Evolutionary conservation across 2,797 vertebrate species (phyloP).

Genomic region (Aphelocoma californica): DNA sequence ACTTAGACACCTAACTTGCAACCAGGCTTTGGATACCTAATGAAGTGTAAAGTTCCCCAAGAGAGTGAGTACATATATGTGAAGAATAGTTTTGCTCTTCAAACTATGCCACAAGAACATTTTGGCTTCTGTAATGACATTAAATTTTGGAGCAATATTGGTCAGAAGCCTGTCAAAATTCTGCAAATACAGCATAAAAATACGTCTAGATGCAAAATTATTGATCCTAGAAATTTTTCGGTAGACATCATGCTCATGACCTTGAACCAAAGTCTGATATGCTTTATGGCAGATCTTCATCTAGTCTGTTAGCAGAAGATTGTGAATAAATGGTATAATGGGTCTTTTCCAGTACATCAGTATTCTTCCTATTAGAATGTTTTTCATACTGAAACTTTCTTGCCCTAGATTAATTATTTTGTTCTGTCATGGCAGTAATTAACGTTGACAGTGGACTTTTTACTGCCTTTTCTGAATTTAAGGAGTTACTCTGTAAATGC

Average conservation of each 20-base stretch:
- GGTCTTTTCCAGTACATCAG: not conserved
- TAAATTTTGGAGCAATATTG: not conserved
- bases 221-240: not conserved
- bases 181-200: not conserved
- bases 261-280: not conserved
- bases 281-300: not conserved
- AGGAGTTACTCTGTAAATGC: not conserved
- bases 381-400: not conserved
- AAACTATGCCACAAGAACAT: accelerated
- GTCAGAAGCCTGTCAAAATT: not conserved
- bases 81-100: not conserved
- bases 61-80: not conserved
- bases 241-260: not conserved
- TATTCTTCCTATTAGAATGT: not conserved
- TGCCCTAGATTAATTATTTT: not conserved
- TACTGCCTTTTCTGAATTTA: not conserved
- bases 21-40: not conserved
- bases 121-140: not conserved
- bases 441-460: accelerated
- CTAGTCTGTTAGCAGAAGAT: not conserved
- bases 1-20: not conserved
- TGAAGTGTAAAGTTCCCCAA: no score
- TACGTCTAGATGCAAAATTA: not conserved
- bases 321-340: not conserved
- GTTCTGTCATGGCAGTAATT: not conserved